Evolutionary conservation across 2,888 invertebrate genomes (phyloP).

Genomic region (Tinea semifulvella): DNA sequence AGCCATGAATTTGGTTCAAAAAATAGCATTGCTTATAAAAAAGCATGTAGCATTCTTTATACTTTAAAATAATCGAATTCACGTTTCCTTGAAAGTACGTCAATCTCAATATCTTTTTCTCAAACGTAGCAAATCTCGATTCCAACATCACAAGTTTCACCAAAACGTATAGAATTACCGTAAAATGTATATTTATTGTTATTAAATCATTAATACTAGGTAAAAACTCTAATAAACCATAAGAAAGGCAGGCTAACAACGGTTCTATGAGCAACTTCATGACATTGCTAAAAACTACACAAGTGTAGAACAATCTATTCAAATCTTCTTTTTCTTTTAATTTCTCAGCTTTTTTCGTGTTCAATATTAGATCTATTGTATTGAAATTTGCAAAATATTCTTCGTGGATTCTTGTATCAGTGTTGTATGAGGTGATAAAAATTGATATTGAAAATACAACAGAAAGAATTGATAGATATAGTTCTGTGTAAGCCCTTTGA

Average conservation of each 20-base stretch:
- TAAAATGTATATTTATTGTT: constrained; percentile 9
- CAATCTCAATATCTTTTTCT: background rate
- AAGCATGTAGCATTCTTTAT: constrained; percentile 1
- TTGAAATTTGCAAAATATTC: constrained; percentile 7
- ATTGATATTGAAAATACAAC: constrained; percentile 4
- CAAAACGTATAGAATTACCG: background rate
- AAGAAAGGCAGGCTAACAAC: background rate
- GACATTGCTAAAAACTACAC: background rate
- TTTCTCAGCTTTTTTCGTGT: background rate
- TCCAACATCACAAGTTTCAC: constrained; percentile 4
- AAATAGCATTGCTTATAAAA: constrained; percentile 9
- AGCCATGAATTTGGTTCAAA: constrained; percentile 6
- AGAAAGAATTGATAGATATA: background rate
- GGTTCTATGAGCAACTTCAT: constrained; percentile 4
- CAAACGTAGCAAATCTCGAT: background rate
- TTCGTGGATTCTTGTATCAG: background rate
- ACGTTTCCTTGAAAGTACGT: background rate
- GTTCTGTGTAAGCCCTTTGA: background rate
- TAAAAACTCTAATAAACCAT: background rate
- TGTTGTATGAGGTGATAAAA: background rate
- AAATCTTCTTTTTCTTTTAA: background rate
- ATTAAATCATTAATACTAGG: constrained; percentile 9
- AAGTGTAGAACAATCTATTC: constrained; percentile 5
- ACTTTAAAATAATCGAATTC: background rate
- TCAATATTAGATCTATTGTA: constrained; percentile 4